These are phyloP conservation scores for Halichondria panicea DNA, from an alignment of 37 sponge, comb jelly and placozoan species.

Conservation along the genomic window DNA sequence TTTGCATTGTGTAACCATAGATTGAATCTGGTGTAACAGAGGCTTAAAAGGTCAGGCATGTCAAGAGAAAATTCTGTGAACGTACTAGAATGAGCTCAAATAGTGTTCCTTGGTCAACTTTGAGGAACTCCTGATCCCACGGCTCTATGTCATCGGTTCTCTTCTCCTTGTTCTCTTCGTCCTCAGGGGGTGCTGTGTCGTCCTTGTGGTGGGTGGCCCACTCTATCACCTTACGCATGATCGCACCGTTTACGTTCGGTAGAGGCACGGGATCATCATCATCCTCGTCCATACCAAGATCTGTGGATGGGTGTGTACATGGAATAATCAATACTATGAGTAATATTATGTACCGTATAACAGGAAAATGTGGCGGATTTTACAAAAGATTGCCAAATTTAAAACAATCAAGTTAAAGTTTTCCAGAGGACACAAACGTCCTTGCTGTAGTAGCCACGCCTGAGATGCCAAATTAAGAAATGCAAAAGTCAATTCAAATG, in stretches of 20 bases:
- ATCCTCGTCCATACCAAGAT: slow-evolving; percentile 95
- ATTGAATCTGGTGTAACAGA: too few species aligned
- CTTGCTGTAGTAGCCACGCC: too few species aligned
- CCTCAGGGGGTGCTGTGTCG: slow-evolving; percentile 86
- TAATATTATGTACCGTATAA: background rate
- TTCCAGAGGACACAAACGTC: too few species aligned
- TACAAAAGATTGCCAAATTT: background rate
- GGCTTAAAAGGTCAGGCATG: too few species aligned
- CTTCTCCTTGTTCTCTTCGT: slow-evolving; percentile 98
- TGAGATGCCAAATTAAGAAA: too few species aligned
- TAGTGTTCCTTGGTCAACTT: slow-evolving; percentile 98
- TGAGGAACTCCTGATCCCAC: slow-evolving; percentile 99
- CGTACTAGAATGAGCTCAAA: slow-evolving; percentile 96
- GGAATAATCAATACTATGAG: too few species aligned
- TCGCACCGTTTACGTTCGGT: slow-evolving; percentile 95
- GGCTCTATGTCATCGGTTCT: slow-evolving; percentile 98
- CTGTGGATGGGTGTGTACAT: slow-evolving; percentile 14
- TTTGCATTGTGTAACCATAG: too few species aligned
- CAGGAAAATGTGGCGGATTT: too few species aligned
- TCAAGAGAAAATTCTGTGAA: too few species aligned
- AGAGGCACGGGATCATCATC: slow-evolving; percentile 98
- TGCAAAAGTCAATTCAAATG: too few species aligned
- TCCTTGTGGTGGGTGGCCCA: slow-evolving; percentile 81
- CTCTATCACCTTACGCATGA: slow-evolving; percentile 90
- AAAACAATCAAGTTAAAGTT: too few species aligned